Conservation (phyloP, 1,140 invertebrate genomes). For the Brachionus asplanchnoidis region DNA sequence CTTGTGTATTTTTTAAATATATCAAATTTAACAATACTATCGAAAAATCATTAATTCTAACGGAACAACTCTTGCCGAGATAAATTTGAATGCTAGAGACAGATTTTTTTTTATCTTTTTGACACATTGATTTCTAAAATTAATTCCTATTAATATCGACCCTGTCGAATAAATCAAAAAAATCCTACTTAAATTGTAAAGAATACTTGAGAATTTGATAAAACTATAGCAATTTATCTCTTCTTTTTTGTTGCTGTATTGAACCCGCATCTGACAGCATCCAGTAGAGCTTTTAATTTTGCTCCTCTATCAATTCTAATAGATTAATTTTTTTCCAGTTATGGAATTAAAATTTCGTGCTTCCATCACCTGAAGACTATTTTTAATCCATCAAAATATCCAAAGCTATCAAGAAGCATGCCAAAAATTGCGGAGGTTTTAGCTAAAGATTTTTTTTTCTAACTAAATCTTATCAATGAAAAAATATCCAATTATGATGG, state of each 20-base stretch:
- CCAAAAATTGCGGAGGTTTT: too few relatives aligned
- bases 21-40: conserved; percentile 4
- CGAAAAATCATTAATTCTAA: conserved; percentile 24
- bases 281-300: not conserved
- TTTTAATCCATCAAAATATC: not conserved
- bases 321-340: too few relatives aligned
- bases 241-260: not conserved
- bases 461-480: too few relatives aligned
- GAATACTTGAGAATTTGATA: not conserved
- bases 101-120: conserved; percentile 24
- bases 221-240: not conserved
- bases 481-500: too few relatives aligned
- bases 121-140: not conserved
- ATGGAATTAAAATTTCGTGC: not conserved
- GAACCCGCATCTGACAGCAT: not conserved
- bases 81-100: not conserved
- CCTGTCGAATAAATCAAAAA: not conserved
- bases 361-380: not conserved
- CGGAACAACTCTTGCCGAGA: conserved; percentile 28
- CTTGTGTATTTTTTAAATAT: conserved; percentile 9
- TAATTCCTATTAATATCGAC: not conserved
- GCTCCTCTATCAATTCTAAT: not conserved
- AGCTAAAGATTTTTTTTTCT: too few relatives aligned
- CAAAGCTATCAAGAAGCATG: too few relatives aligned
- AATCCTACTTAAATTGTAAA: not conserved